Percentiles rank a stretch among this genome's conserved stretches.
phyloP scores from a whole-genome alignment of 2,888 invertebrate species.

The Macroteleia sp. region DNA sequence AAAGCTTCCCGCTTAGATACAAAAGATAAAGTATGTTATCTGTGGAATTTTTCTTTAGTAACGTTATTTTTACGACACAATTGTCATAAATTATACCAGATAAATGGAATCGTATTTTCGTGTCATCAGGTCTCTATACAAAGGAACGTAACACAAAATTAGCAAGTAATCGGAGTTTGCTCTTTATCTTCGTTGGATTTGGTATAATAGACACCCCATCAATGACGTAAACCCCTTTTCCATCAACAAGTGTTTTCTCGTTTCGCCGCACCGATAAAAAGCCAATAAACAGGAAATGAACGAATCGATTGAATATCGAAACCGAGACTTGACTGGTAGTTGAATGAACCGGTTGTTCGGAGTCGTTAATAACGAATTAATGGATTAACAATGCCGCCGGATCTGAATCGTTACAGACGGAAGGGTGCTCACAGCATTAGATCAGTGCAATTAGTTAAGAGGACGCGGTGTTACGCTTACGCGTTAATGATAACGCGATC shows the following conservation, averaged over 20 bases:
- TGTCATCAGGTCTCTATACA: no score
- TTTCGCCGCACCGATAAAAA: conserved; percentile 38
- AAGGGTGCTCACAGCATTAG: no score
- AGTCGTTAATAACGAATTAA: conserved; percentile 31
- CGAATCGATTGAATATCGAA: conserved; percentile 26
- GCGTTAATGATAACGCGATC: conserved; percentile 52
- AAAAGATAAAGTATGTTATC: no score
- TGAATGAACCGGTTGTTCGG: conserved; percentile 21
- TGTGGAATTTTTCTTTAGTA: no score
- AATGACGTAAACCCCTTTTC: conserved; percentile 27
- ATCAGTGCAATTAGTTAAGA: conserved; percentile 76
- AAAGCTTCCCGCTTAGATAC: no score
- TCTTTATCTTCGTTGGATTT: not conserved
- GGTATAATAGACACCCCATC: not conserved
- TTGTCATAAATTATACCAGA: no score
- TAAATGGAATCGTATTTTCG: no score
- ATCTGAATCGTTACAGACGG: no score
- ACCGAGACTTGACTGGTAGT: conserved; percentile 32
- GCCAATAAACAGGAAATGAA: conserved; percentile 54
- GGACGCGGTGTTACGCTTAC: conserved; percentile 52
- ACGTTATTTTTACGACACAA: no score
- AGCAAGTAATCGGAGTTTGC: no score
- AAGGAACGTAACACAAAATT: no score
- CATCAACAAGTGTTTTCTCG: conserved; percentile 51
- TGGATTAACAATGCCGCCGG: not conserved